Evolutionary conservation across 2,888 invertebrate genomes (phyloP).

Genomic region (Panopea generosa): DNA sequence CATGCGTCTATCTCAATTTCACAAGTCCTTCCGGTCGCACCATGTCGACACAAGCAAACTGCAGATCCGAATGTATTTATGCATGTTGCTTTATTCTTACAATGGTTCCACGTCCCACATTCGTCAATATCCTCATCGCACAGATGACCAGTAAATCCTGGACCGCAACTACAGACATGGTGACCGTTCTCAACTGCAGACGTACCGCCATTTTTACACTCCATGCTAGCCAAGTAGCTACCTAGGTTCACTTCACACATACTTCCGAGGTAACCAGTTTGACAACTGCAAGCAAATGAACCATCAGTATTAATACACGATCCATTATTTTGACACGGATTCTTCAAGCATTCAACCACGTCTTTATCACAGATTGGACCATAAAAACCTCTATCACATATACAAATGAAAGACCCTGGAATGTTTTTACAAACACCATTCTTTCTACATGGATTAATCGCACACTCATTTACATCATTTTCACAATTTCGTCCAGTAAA

Average conservation of each 20-base stretch:
- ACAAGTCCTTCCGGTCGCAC: constrained; percentile 27
- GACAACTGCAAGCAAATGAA: constrained; percentile 29
- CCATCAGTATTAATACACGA: constrained; percentile 39
- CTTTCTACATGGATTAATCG: constrained; percentile 5
- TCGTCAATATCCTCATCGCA: not conserved
- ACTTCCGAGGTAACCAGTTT: constrained; percentile 34
- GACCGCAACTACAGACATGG: not conserved
- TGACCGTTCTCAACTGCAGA: not conserved
- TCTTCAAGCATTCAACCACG: constrained; percentile 30
- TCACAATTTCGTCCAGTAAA: not conserved
- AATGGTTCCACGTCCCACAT: not conserved
- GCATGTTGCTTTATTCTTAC: constrained; percentile 14
- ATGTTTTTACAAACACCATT: constrained; percentile 4
- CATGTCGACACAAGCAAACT: constrained; percentile 19
- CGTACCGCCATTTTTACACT: not conserved
- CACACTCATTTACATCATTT: not conserved
- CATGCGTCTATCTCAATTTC: constrained; percentile 39
- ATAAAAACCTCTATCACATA: not conserved
- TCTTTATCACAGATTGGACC: constrained; percentile 16
- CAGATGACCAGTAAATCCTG: not conserved
- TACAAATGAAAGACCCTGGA: not conserved
- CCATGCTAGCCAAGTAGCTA: constrained; percentile 17
- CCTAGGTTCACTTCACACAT: constrained; percentile 11
- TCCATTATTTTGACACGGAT: not conserved
- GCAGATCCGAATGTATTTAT: constrained; percentile 29